Conservation (phyloP, 2,888 invertebrate species). For the Steinernema hermaphroditum region DNA sequence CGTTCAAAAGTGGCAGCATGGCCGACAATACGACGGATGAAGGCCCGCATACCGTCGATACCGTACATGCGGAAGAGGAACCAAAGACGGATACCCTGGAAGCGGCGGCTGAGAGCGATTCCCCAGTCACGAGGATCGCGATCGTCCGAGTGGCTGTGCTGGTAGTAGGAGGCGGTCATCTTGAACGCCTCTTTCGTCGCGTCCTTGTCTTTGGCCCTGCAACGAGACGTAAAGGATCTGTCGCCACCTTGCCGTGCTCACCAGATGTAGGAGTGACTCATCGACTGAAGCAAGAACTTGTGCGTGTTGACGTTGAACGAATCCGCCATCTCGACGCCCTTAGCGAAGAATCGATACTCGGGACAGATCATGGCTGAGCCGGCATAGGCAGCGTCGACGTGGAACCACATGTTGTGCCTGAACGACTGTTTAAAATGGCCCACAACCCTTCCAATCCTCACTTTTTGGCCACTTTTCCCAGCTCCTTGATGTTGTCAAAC, state of each 20-base stretch:
- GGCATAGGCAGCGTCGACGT: conserved; percentile 81
- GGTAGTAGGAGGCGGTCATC: neutral
- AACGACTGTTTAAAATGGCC: neutral
- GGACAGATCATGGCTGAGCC: conserved; percentile 93
- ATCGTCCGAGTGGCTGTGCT: neutral
- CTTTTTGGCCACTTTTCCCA: conserved; percentile 77
- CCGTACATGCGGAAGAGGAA: conserved; percentile 27
- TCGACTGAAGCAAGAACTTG: conserved; percentile 41
- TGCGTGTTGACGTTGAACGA: conserved; percentile 45
- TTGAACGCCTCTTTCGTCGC: neutral
- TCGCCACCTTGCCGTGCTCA: neutral
- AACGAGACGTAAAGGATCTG: too few relatives aligned
- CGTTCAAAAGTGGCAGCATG: conserved; percentile 2
- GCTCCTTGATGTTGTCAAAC: conserved; percentile 87
- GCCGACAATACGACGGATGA: neutral
- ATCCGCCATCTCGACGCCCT: conserved; percentile 71
- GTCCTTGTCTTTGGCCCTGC: neutral
- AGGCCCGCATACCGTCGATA: neutral
- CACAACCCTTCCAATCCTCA: neutral
- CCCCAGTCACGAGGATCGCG: conserved; percentile 1
- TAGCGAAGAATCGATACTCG: conserved; percentile 81
- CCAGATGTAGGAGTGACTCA: conserved; percentile 38
- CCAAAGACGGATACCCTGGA: conserved; percentile 10
- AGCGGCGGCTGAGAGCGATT: neutral
- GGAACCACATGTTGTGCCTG: conserved; percentile 17